Base-by-base conservation (phyloP, 35 echinoderm and acorn worm genomes). In the Eucidaris tribuloides region DNA sequence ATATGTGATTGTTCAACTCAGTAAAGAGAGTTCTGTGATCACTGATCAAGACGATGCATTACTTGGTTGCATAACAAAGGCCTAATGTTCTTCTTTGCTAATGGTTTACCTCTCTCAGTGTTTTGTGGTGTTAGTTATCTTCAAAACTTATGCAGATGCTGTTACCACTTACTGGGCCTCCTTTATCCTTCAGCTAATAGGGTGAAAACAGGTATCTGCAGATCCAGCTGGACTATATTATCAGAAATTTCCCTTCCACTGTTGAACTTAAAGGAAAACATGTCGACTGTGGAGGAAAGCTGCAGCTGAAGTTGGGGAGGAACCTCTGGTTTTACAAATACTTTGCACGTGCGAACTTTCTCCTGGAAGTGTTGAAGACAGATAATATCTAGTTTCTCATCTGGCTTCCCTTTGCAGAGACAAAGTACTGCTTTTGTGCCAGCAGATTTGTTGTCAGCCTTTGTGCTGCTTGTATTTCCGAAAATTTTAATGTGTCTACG, bases 401-500 rank as follows among this genome's bases (percentile, higher is more conserved):
- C 29, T 32, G 40, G 7, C 5, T 56, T 83, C 27, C 60, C 81
- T 33, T 83, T 81, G 40, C 59, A 58, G 7, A 56, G 17, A 42
- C 22, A 76, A n/a, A 59, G 41, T 9, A 86, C 13, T 3, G 44
- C 40, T 24, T 32, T 78, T 55, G 61, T 71, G 42, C 46, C 33
- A 62, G 84, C 84, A 31, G 2, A 34, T 32, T 58, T 36, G 39
- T 64, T 65, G 34, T 66, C 81, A 64, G 24, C 57, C 42, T 62
- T 83, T 7, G 17, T n/a, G 0, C 15, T 55, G 44, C 46, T 4
- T 0, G 7, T 38, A 36, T 39, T 65, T 46, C 38, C 48, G 39
- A 65, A 83, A 2, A 83, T 29, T 39, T 58, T 39, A 42, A 59
- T 40, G n/a, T n/a, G n/a, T n/a, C n/a, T n/a, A n/a, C n/a, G 7